Evolutionary conservation across 2,113 vertebrate genomes (phyloP), one percentile per base, ranked within the genome.

Genomic region (Bathybates hornii): DNA sequence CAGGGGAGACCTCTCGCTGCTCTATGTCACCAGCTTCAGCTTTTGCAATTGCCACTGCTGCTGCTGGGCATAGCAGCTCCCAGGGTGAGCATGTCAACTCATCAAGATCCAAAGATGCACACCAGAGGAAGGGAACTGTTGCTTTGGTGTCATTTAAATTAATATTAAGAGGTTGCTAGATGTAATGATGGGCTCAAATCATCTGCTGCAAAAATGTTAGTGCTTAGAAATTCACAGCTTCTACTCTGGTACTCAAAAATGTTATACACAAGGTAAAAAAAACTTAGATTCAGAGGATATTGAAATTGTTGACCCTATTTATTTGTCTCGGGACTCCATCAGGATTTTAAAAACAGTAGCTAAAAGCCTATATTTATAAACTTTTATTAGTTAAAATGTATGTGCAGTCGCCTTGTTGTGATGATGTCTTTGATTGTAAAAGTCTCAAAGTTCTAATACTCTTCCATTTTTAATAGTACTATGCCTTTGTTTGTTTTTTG

Each of bases 21-120:
- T 94, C 97, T 0, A 97, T 99, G 93, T 98, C 98, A 0, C 98
- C 98, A 11, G 97, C 98, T 7, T 99, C 98, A 10, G 98, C 98
- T 5, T 99, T 98, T 79, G 98, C 98, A 7, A 99, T 99, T 41
- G 98, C 98, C 92, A 99, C 98, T 0, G 98, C 98, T 12, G 98
- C 98, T 53, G 98, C 98, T 1, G 98, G 98, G 12, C 98, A 98
- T 0, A 95, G 97, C 88, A 97, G 97, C 92, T 97, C 98, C 1
- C 97, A 98, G 94, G 97, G 98, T 98, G 89, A 95, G 94, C 29
- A 68, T 16, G n/a, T 32, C 48, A 11, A 41, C 12, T 19, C 71
- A 3, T 2, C 16, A 85, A 73, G 82, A 82, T 84, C 84, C 80
- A 71, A 66, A 27, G 6, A 19, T 59, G 14, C 45, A 16, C 6